Evolutionary conservation across 2,888 invertebrate species (phyloP).

Genomic region (Mamestra brassicae): DNA sequence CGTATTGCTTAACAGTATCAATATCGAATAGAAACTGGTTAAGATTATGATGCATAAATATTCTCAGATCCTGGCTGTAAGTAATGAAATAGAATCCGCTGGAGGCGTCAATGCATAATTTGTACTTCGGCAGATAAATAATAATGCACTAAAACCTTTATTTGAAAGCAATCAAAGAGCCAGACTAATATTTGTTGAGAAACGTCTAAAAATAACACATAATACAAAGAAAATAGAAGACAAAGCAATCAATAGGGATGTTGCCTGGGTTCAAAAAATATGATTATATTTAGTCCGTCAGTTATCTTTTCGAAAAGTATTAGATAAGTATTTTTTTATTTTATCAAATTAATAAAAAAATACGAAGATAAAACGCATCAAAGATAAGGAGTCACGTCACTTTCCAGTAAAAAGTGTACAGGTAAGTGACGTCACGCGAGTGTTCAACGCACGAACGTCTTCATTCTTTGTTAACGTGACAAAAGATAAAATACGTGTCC

Average conservation of each 20-base stretch:
- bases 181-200: neutral
- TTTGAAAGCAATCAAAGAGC: slow-evolving; percentile 13
- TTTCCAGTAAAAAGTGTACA: too few species aligned
- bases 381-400: too few species aligned
- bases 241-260: neutral
- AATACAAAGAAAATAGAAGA: neutral
- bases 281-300: too few species aligned
- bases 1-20: slow-evolving; percentile 52
- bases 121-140: slow-evolving; percentile 22
- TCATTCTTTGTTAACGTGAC: too few species aligned
- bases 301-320: too few species aligned
- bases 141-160: slow-evolving; percentile 12
- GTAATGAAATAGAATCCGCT: slow-evolving; percentile 46
- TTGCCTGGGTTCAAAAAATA: too few species aligned
- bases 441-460: too few species aligned
- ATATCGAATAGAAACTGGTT: slow-evolving; percentile 55
- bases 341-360: too few species aligned
- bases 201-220: neutral
- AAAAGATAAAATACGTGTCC: too few species aligned
- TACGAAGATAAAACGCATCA: too few species aligned
- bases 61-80: slow-evolving; percentile 32
- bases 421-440: too few species aligned
- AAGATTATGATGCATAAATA: slow-evolving; percentile 54
- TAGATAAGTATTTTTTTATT: too few species aligned
- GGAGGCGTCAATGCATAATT: slow-evolving; percentile 36